A percentile compares a stretch with the other conserved stretches of the same genome.
phyloP scores from a whole-genome alignment of 1,140 invertebrate species.

The Nasonia vitripennis region DNA sequence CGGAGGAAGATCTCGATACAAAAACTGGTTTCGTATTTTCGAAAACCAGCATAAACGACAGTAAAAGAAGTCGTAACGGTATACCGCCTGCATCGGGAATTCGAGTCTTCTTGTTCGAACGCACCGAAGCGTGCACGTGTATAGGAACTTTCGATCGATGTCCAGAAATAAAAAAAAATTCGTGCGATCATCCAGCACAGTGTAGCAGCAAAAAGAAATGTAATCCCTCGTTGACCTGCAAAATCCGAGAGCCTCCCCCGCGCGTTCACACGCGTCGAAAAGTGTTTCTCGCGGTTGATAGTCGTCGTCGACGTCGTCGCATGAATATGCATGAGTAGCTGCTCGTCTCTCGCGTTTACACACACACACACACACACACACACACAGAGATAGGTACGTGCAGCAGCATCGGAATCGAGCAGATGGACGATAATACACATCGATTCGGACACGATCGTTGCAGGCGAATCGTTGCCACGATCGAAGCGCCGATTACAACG shows the following conservation, averaged over 20 bases:
- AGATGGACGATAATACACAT: slow-evolving; percentile 19
- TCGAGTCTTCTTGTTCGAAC: not conserved
- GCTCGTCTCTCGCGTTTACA: not conserved
- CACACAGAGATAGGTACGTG: not conserved
- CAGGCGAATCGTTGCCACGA: not conserved
- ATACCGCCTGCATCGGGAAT: not conserved
- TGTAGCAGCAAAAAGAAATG: too few relatives aligned
- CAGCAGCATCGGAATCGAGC: not conserved
- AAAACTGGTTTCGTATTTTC: not conserved
- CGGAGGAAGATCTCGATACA: not conserved
- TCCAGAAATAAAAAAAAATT: not conserved
- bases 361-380: not conserved
- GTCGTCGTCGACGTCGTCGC: not conserved
- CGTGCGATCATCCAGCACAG: too few relatives aligned
- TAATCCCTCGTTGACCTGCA: not conserved
- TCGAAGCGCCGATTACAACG: not conserved
- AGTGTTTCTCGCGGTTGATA: slow-evolving; percentile 1
- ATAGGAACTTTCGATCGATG: not conserved
- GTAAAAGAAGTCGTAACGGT: too few relatives aligned
- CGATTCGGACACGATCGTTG: slow-evolving; percentile 22
- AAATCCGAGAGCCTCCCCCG: not conserved
- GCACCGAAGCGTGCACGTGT: not conserved
- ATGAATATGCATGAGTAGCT: slow-evolving; percentile 13
- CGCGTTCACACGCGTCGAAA: slow-evolving; percentile 15
- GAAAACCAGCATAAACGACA: not conserved